Evolutionary conservation across 23 tunicate species (phyloP).

Genomic region (Diplosoma virens): DNA sequence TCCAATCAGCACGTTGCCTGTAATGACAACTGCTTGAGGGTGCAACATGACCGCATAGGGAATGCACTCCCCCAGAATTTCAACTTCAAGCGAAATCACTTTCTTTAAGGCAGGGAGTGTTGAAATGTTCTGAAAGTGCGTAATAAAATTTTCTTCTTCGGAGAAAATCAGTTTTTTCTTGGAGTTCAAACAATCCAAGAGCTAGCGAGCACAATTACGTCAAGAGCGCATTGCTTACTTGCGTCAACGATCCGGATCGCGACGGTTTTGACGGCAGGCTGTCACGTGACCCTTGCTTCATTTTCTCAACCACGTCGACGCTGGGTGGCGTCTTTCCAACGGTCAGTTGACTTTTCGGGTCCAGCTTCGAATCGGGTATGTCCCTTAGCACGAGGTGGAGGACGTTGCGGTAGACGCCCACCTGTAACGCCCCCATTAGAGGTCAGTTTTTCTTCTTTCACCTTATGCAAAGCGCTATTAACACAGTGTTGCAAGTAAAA

Average conservation of each 20-base stretch:
- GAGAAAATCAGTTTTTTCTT: too few species aligned
- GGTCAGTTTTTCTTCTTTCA: too few species aligned
- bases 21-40: conserved; percentile 72
- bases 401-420: conserved; percentile 57
- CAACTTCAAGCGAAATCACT: conserved; percentile 78
- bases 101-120: conserved; percentile 30
- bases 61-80: conserved; percentile 61
- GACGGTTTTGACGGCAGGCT: conserved; percentile 3
- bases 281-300: background rate
- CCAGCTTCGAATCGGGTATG: conserved; percentile 51
- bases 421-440: conserved; percentile 45
- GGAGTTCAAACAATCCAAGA: too few species aligned
- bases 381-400: conserved; percentile 77
- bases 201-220: too few species aligned
- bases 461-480: too few species aligned
- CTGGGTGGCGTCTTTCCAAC: conserved; percentile 5
- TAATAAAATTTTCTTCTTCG: too few species aligned
- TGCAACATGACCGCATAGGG: conserved; percentile 68
- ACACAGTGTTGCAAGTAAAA: too few species aligned
- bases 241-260: background rate
- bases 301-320: conserved; percentile 17
- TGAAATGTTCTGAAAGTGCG: too few species aligned
- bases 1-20: conserved; percentile 71
- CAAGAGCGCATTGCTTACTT: too few species aligned
- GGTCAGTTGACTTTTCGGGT: conserved; percentile 17